phyloP scores from a whole-genome alignment of 1,140 invertebrate species.

The Brachionus manjavacas region DNA sequence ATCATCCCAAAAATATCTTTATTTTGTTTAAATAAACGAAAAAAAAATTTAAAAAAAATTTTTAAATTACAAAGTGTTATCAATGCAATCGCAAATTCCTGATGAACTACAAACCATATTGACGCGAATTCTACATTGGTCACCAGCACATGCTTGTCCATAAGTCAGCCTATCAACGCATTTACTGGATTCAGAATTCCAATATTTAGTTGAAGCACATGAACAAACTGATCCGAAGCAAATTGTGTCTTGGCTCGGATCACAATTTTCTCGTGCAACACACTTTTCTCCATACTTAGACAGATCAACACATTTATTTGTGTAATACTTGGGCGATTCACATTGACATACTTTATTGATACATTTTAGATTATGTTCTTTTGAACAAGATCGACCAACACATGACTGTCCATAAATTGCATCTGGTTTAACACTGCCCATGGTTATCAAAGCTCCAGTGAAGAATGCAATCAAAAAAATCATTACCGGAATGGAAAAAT shows the following conservation, averaged over 20 bases:
- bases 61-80: not conserved
- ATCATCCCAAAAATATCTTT: not conserved
- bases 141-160: not conserved
- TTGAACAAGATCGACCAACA: not conserved
- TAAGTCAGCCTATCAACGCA: not conserved
- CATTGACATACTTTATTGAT: not conserved
- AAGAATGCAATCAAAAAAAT: not conserved
- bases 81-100: not conserved
- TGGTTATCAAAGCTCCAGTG: not conserved
- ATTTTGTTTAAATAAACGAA: too few relatives aligned
- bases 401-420: not conserved
- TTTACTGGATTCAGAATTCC: not conserved
- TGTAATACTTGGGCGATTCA: not conserved
- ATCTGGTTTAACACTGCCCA: not conserved
- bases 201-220: not conserved
- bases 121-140: not conserved
- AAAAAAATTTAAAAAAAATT: not conserved
- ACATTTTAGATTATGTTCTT: not conserved
- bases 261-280: not conserved
- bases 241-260: not conserved
- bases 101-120: not conserved
- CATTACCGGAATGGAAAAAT: not conserved
- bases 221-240: not conserved
- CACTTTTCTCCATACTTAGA: not conserved
- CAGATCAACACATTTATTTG: constrained; percentile 1